Base-by-base conservation (phyloP, 2,888 invertebrate species). In the Homarus gammarus region DNA sequence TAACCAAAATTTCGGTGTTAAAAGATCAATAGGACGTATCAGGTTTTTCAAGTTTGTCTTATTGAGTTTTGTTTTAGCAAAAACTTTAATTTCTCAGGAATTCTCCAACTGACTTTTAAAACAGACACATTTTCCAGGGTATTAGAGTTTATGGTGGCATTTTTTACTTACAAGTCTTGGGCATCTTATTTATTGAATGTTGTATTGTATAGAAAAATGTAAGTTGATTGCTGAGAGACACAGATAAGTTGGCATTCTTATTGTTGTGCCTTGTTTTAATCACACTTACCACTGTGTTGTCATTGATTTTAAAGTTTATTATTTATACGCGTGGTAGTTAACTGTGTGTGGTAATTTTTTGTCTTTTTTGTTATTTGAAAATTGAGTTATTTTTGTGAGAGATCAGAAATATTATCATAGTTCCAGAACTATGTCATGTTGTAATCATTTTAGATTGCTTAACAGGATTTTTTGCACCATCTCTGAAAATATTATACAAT, bases 1-100 rank as follows among this genome's bases (percentile, higher is more conserved):
- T 64, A 27, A 1, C 64, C 22, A 22, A 22, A 27, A n/a, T 27
- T 12, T 27, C 64, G 27, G 27, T 64, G 27, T 5, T 64, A 27
- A 64, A 64, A 22, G 27, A 22, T 2, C 15, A 22, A 56, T 22
- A 64, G 31, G 27, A 22, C 27, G 64, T 64, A 64, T 27, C 8
- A 27, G 31, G n/a, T n/a, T 64, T 64, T 64, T 64, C 64, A 64
- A 27, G 27, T 64, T 64, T 64, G 64, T 64, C n/a, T n/a, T 22
- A 27, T 6, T 8, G 27, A 10, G 5, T 27, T 64, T 27, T 27
- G 22, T 27, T 64, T 64, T n/a, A 27, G 27, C 22, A 64, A 64
- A 8, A 27, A 5, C 56, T 0, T 22, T 56, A 56, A 56, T 64
- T 64, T 27, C 64, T 64, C 64, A 64, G 64, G 64, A 64, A 64